Evolutionary conservation across 2,888 invertebrate genomes (phyloP), one percentile per base, ranked within the genome.

Genomic region (Tinea semifulvella): DNA sequence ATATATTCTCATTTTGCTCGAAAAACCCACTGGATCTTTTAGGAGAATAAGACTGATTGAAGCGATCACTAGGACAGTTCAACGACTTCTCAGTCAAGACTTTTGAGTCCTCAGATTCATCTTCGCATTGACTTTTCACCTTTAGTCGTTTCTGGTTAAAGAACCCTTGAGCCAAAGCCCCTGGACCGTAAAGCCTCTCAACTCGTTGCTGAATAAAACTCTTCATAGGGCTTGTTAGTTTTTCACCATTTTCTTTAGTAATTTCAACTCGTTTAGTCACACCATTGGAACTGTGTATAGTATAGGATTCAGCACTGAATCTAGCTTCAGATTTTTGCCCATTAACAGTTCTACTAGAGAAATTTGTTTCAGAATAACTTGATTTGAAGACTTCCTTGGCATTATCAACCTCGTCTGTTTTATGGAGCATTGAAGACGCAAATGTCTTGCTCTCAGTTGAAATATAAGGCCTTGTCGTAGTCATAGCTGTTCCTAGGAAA

Each of bases 161-260:
- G 63, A 93, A 93, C 1, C 91, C 92, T 63, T 92, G 92, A 1
- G 92, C 93, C 22, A 94, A 65, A 1, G 94, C 93, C 3, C 92
- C 92, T 0, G 93, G 92, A 0, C 95, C 95, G 61, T 94, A 95
- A 2, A 95, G 73, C 43, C 94, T 83, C 58, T 95, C 95, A 1
- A 95, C 94, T 36, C 94, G 85, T 60, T 94, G 94, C 60, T 94
- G 91, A 35, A 95, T 93, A 58, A 94, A 92, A 40, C 94, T 89
- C 60, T 87, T 88, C 59, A 85, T 83, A 13, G 86, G 82, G 54
- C 81, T 75, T 1, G 77, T 68, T 1, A 80, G 53, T 46, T 70
- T 58, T 46, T 80, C 80, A 0, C 80, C 80, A 56, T 80, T 80
- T 28, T 80, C 80, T 31, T 80, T 80, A 0, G 79, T 80, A 1